Evolutionary conservation across 2,113 vertebrate species (phyloP).

Genomic region (Aptenodytes patagonicus): DNA sequence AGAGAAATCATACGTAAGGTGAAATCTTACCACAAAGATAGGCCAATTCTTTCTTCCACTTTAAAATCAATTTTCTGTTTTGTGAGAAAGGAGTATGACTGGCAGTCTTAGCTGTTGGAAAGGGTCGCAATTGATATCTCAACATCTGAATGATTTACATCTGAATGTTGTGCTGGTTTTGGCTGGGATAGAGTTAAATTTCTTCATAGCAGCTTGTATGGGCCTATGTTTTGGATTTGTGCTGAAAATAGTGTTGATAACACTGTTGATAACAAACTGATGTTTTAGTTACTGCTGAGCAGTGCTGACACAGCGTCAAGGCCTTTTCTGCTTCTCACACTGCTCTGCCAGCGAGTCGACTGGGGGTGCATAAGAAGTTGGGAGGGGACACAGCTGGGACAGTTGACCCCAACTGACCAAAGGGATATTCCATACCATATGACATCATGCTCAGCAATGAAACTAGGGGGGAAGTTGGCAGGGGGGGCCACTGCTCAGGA

Average conservation of each 20-base stretch:
- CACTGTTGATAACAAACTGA: rapidly evolving
- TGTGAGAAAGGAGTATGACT: not conserved
- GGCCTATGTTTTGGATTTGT: not conserved
- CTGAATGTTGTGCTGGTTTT: not conserved
- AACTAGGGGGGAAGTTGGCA: not conserved
- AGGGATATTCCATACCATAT: not conserved
- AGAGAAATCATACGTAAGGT: not conserved
- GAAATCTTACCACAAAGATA: not conserved
- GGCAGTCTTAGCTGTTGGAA: not conserved
- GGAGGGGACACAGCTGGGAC: not conserved
- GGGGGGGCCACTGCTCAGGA: not conserved
- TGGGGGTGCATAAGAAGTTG: not conserved
- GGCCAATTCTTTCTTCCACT: not conserved
- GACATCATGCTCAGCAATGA: not conserved
- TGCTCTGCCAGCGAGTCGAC: rapidly evolving
- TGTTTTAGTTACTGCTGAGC: not conserved
- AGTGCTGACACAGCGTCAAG: not conserved
- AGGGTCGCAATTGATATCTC: not conserved
- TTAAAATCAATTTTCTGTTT: not conserved
- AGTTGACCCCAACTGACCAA: not conserved
- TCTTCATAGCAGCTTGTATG: not conserved
- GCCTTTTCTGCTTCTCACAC: not conserved
- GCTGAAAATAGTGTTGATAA: not conserved
- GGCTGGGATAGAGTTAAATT: not conserved
- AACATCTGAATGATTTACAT: not conserved